Evolutionary conservation across 2,888 invertebrate species (phyloP).

Genomic region (Acleris sparsana): DNA sequence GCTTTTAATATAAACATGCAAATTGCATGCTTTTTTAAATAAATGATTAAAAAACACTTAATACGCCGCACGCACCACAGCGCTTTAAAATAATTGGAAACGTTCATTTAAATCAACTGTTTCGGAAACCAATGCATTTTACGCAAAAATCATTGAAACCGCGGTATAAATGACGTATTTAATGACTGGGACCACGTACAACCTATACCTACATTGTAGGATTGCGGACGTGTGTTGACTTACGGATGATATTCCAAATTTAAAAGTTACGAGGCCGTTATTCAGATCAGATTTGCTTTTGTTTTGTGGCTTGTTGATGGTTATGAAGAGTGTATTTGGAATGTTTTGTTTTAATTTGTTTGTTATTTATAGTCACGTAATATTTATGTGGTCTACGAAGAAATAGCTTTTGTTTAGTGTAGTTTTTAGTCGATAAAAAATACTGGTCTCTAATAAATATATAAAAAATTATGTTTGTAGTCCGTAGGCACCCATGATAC

Average conservation of each 20-base stretch:
- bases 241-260: background rate
- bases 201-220: background rate
- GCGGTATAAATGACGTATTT: slow-evolving; percentile 26
- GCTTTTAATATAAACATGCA: background rate
- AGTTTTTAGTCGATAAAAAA: no score
- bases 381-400: background rate
- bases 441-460: no score
- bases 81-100: slow-evolving; percentile 18
- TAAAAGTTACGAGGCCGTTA: background rate
- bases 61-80: background rate
- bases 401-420: no score
- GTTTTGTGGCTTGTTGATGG: background rate
- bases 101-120: slow-evolving; percentile 8
- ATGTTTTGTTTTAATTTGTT: background rate
- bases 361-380: no score
- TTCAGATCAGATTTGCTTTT: background rate
- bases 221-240: background rate
- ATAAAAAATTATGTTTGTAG: no score
- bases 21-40: background rate
- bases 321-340: background rate
- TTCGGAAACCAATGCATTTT: slow-evolving; percentile 16
- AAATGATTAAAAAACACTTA: background rate
- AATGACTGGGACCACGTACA: slow-evolving; percentile 20
- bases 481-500: no score
- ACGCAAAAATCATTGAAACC: slow-evolving; percentile 13